A percentile compares a stretch with the other conserved stretches of the same genome.
Evolutionary conservation across 23 tunicate genomes (phyloP).

Genomic region (Styela clava): DNA sequence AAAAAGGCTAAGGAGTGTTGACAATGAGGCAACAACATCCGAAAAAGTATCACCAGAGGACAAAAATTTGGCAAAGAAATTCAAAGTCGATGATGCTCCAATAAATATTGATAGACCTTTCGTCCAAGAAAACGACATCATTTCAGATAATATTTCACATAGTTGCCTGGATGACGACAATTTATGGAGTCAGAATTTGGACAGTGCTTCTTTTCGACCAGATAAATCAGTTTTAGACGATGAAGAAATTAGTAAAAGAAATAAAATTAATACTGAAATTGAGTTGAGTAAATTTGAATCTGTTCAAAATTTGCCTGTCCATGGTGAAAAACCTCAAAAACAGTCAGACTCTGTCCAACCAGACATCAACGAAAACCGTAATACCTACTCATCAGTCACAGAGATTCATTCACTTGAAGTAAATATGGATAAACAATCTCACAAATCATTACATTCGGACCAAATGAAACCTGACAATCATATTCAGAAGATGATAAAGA

Average conservation of each 20-base stretch:
- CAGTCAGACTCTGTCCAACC: neutral
- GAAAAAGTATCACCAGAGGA: neutral
- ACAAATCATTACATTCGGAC: neutral
- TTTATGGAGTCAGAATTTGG: constrained; percentile 11
- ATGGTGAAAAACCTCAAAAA: neutral
- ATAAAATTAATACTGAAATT: neutral
- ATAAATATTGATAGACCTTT: neutral
- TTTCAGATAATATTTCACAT: neutral
- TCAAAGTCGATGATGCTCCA: neutral
- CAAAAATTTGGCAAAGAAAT: neutral
- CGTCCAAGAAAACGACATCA: neutral
- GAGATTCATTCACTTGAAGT: neutral
- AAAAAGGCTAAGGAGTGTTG: neutral
- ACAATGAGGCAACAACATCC: neutral
- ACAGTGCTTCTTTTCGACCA: neutral
- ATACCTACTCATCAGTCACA: too few species aligned
- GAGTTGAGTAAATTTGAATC: neutral
- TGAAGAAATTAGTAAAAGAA: neutral
- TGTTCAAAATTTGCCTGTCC: neutral
- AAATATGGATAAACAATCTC: neutral
- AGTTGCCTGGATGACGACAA: neutral
- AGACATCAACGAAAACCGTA: neutral
- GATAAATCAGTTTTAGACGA: neutral
- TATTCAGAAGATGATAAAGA: neutral
- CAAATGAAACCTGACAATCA: neutral